Evolutionary conservation across 2,888 invertebrate species (phyloP).

Genomic region (Netelia inedita): DNA sequence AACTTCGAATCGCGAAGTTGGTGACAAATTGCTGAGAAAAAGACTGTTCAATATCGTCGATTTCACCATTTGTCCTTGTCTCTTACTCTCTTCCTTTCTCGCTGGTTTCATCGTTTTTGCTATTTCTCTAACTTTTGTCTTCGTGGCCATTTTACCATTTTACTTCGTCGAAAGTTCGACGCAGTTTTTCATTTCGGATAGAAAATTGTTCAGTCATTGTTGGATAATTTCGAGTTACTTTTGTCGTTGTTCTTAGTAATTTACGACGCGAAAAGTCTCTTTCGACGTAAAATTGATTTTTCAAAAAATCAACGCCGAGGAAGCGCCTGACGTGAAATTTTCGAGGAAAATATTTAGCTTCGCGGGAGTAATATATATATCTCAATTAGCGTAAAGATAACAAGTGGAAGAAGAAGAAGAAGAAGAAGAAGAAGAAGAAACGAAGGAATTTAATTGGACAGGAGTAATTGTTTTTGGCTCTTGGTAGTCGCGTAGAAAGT

Average conservation of each 20-base stretch:
- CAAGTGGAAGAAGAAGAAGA: not conserved
- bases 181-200: too few relatives aligned
- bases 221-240: too few relatives aligned
- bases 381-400: constrained; percentile 16
- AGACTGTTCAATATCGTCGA: constrained; percentile 55
- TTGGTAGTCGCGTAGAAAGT: not conserved
- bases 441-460: constrained; percentile 8
- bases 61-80: constrained; percentile 13
- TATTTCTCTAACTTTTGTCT: constrained; percentile 8
- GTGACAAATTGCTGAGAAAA: constrained; percentile 60
- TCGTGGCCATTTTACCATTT: constrained; percentile 13
- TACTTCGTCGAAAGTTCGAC: too few relatives aligned
- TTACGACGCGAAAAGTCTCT: too few relatives aligned
- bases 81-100: constrained; percentile 4
- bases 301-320: not conserved
- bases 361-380: constrained; percentile 5
- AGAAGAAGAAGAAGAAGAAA: not conserved
- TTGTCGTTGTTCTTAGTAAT: too few relatives aligned
- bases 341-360: constrained; percentile 34
- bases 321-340: not conserved
- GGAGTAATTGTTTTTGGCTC: constrained; percentile 1
- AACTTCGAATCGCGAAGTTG: constrained; percentile 63
- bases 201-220: too few relatives aligned
- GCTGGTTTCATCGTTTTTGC: not conserved
- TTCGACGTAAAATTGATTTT: constrained; percentile 2